phyloP scores from a whole-genome alignment of 1,140 invertebrate genomes.

The Cyrtorhinus lividipennis region DNA sequence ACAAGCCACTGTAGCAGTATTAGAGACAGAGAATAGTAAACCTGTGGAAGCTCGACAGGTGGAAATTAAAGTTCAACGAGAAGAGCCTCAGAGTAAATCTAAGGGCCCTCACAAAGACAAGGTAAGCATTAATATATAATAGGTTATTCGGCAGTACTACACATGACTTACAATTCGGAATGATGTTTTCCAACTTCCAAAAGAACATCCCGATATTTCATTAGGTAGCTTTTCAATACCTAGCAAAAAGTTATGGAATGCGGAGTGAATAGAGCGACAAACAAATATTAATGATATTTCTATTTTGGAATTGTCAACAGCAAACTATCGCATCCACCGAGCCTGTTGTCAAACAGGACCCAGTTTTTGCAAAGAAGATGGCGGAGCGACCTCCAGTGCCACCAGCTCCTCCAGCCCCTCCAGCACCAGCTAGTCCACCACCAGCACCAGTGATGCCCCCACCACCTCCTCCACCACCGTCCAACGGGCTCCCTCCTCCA shows the following conservation, averaged over 20 bases:
- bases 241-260: too few relatives aligned
- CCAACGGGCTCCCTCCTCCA: conserved; percentile 19
- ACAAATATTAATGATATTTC: too few relatives aligned
- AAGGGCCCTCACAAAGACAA: neutral
- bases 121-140: too few relatives aligned
- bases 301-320: too few relatives aligned
- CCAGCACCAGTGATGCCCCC: too few relatives aligned
- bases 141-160: too few relatives aligned
- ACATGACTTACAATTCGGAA: too few relatives aligned
- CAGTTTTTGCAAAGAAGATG: neutral
- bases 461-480: conserved; percentile 3
- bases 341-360: neutral
- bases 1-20: neutral
- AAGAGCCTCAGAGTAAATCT: neutral
- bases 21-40: neutral
- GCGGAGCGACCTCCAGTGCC: neutral
- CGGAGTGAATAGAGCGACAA: too few relatives aligned
- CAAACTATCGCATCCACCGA: neutral
- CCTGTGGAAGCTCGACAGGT: neutral
- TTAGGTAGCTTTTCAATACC: too few relatives aligned
- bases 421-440: conserved; percentile 11
- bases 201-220: too few relatives aligned
- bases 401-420: conserved; percentile 4
- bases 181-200: too few relatives aligned
- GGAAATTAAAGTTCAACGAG: neutral